Conservation (phyloP, 2,113 vertebrate genomes). For the Piliocolobus tephrosceles region DNA sequence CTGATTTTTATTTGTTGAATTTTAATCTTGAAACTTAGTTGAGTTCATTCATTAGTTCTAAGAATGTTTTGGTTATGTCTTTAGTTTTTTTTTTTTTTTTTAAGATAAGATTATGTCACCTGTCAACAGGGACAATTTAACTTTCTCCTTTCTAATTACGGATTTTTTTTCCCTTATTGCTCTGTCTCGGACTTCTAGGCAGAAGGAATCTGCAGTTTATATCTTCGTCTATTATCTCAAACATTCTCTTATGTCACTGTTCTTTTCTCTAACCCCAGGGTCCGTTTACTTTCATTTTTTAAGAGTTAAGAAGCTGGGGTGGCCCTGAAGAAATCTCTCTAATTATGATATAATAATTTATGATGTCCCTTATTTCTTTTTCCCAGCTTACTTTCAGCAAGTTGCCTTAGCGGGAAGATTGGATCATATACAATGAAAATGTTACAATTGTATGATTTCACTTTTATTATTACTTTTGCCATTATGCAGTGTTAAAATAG, state of each 20-base stretch:
- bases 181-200: background rate
- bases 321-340: background rate
- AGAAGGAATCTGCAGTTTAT: background rate
- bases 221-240: background rate
- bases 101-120: background rate
- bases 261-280: background rate
- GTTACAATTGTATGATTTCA: background rate
- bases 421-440: background rate
- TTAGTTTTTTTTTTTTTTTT: background rate
- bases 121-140: background rate
- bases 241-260: background rate
- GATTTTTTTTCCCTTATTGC: background rate
- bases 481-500: background rate
- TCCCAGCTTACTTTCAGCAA: background rate
- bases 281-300: background rate
- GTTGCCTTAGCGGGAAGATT: background rate
- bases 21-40: background rate
- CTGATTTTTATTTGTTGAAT: background rate
- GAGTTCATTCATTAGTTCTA: background rate
- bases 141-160: background rate
- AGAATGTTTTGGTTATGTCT: background rate
- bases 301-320: background rate
- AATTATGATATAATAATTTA: background rate
- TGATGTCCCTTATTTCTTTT: background rate
- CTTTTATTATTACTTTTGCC: background rate